phyloP scores from a whole-genome alignment of 2,113 vertebrate genomes.

The Leucosticte australis region DNA sequence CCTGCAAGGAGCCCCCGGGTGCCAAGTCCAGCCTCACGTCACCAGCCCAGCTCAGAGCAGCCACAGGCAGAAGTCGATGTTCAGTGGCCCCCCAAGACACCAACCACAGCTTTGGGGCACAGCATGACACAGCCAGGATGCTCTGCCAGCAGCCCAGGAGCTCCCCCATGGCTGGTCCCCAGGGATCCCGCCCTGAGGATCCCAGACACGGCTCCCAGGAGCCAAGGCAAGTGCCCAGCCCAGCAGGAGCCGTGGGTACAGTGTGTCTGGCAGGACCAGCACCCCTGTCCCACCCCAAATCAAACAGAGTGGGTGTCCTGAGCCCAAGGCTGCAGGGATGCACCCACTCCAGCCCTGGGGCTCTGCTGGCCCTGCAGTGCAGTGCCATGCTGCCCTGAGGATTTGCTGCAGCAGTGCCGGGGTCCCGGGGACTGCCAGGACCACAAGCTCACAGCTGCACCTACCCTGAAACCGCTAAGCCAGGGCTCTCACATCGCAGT shows the following conservation, averaged over 20 bases:
- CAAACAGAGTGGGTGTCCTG: accelerated
- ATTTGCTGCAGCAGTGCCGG: background rate
- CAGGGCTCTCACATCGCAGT: background rate
- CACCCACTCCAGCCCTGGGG: background rate
- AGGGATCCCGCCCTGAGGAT: accelerated
- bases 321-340: background rate
- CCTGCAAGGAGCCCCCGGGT: background rate
- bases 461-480: background rate
- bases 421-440: background rate
- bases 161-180: accelerated
- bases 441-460: accelerated
- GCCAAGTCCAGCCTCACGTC: background rate
- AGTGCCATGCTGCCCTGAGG: accelerated
- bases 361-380: accelerated
- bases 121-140: no score
- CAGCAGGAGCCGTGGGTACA: background rate
- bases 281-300: accelerated
- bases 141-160: background rate
- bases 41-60: accelerated
- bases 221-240: background rate
- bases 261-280: accelerated
- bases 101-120: accelerated
- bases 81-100: accelerated
- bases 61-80: background rate
- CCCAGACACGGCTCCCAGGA: background rate